A percentile compares a stretch with the other conserved stretches of the same genome.
phyloP scores from a whole-genome alignment of 2,797 vertebrate species.

The Schizopygopsis malacanthus region DNA sequence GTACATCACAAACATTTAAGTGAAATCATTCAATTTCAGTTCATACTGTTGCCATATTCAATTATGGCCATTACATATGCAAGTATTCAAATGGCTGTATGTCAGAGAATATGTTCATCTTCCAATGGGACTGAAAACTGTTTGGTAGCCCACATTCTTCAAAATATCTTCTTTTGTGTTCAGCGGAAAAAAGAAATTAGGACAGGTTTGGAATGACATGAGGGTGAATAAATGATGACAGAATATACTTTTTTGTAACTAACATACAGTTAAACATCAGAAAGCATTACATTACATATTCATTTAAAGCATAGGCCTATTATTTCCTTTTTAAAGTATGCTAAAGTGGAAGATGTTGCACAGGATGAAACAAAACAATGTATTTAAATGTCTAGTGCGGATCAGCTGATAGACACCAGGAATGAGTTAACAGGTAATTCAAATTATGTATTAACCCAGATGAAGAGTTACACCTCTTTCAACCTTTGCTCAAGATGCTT shows the following conservation, averaged over 20 bases:
- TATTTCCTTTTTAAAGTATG: not conserved
- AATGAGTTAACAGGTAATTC: conserved; percentile 41
- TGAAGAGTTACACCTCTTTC: conserved; percentile 23
- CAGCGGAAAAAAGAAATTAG: not conserved
- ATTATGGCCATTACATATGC: too few species aligned
- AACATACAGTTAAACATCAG: not conserved
- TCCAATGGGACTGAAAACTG: not conserved
- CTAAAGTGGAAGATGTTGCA: not conserved
- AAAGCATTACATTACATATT: not conserved
- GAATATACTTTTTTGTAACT: too few species aligned
- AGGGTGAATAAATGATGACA: not conserved
- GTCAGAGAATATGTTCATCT: not conserved
- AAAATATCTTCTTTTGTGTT: not conserved
- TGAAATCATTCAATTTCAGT: too few species aligned
- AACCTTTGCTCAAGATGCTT: conserved; percentile 56
- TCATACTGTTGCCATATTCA: too few species aligned
- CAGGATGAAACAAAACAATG: not conserved
- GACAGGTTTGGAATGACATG: not conserved
- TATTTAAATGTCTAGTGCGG: not conserved
- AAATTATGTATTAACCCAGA: conserved; percentile 52
- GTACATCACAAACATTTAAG: too few species aligned
- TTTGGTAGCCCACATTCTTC: not conserved
- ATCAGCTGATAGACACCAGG: not conserved
- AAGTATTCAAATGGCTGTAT: too few species aligned
- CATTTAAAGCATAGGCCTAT: not conserved